Conservation (phyloP, 1,140 invertebrate species). For the Drosophila gunungcola region DNA sequence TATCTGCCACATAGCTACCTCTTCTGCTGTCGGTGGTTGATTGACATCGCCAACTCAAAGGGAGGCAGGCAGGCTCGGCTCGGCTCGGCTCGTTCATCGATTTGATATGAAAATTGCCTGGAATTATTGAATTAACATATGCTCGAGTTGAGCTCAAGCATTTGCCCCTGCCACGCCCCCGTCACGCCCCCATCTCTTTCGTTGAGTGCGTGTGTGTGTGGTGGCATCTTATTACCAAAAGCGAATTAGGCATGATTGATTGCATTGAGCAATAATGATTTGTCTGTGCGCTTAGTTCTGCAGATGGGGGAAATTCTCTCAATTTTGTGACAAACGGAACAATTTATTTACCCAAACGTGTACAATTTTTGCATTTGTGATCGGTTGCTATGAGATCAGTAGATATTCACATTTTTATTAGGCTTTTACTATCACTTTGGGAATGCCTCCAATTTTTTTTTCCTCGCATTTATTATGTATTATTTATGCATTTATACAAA, state of each 20-base stretch:
- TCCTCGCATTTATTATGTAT: too few relatives aligned
- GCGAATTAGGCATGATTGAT: conserved; percentile 82
- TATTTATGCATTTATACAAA: too few relatives aligned
- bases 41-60: conserved; percentile 59
- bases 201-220: conserved; percentile 34
- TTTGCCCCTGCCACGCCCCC: conserved; percentile 37
- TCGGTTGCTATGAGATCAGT: too few relatives aligned
- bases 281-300: conserved; percentile 56
- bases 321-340: not conserved
- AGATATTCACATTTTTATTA: too few relatives aligned
- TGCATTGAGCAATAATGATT: conserved; percentile 81
- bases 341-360: not conserved
- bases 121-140: conserved; percentile 84
- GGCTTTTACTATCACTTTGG: too few relatives aligned
- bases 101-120: conserved; percentile 84
- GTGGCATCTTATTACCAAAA: conserved; percentile 80
- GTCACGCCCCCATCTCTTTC: not conserved
- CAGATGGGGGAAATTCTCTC: conserved; percentile 4
- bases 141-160: conserved; percentile 77
- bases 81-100: conserved; percentile 49
- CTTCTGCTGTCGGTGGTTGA: conserved; percentile 53
- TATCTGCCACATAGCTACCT: conserved; percentile 7
- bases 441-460: too few relatives aligned
- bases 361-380: too few relatives aligned
- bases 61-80: conserved; percentile 17